Evolutionary conservation across 2,888 invertebrate genomes (phyloP).

Genomic region (Hemithea aestivaria): DNA sequence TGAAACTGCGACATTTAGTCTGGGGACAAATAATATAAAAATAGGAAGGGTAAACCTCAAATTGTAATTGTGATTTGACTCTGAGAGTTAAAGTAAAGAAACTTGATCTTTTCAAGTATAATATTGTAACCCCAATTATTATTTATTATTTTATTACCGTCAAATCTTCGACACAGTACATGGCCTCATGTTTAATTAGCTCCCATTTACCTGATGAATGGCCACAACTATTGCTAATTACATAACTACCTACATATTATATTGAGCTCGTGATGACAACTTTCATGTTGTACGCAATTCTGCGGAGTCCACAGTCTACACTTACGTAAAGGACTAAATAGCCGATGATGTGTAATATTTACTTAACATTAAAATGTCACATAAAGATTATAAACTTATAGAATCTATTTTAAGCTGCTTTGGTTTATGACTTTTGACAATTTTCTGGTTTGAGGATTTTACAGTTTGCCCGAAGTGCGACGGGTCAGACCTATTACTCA

Average conservation of each 20-base stretch:
- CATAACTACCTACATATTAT: conserved; percentile 7
- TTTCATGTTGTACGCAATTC: conserved; percentile 35
- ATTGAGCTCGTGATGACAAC: conserved; percentile 22
- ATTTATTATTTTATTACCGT: too few species aligned
- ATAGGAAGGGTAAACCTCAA: too few species aligned
- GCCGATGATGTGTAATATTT: conserved; percentile 12
- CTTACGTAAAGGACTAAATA: conserved; percentile 29
- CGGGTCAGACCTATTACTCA: too few species aligned
- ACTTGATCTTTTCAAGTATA: too few species aligned
- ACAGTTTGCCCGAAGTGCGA: too few species aligned
- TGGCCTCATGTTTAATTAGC: conserved; percentile 4
- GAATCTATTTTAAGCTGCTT: conserved; percentile 3
- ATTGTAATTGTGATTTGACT: too few species aligned
- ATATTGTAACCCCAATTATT: too few species aligned
- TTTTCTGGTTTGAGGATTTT: too few species aligned
- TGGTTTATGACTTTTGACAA: conserved; percentile 23
- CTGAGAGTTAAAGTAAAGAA: too few species aligned
- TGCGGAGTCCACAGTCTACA: conserved; percentile 17
- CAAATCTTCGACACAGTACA: neutral
- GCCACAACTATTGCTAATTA: conserved; percentile 3
- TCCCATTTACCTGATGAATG: conserved; percentile 2
- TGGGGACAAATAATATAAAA: too few species aligned
- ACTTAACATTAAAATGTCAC: conserved; percentile 13
- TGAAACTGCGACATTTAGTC: too few species aligned
- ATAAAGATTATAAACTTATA: conserved; percentile 1